Evolutionary conservation across 1,140 invertebrate species (phyloP).

Genomic region (Drosophila erecta): DNA sequence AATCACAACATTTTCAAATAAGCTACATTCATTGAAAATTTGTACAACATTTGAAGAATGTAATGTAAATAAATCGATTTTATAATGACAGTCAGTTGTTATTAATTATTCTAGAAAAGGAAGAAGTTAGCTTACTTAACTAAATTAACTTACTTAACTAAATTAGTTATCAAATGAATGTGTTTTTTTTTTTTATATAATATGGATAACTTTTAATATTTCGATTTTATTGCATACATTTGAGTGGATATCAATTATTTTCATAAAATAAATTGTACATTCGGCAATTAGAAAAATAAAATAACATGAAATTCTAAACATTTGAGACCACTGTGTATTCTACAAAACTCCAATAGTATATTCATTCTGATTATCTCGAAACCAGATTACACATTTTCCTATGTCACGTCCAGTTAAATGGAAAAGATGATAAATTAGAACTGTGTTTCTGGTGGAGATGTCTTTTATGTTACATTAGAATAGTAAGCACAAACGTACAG

Average conservation of each 20-base stretch:
- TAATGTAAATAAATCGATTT: conserved; percentile 32
- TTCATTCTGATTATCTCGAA: background rate
- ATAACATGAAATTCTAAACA: background rate
- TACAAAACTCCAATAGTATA: too few species aligned
- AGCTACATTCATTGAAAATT: conserved; percentile 26
- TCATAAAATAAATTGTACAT: background rate
- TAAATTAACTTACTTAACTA: too few species aligned
- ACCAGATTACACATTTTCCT: background rate
- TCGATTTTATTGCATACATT: background rate
- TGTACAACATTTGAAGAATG: conserved; percentile 36
- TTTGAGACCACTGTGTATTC: too few species aligned
- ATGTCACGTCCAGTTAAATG: background rate
- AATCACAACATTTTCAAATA: background rate
- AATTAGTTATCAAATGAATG: background rate
- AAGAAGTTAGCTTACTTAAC: too few species aligned
- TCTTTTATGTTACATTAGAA: background rate
- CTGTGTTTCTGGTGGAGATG: background rate
- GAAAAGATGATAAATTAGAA: background rate
- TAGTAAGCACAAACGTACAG: background rate
- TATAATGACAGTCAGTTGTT: background rate
- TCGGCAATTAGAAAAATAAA: background rate
- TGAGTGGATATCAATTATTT: background rate
- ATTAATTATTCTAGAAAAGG: conserved; percentile 2
- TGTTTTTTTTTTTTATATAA: too few species aligned
- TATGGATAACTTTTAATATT: background rate